Conservation (phyloP, 2,797 vertebrate genomes). For the Acipenser ruthenus region DNA sequence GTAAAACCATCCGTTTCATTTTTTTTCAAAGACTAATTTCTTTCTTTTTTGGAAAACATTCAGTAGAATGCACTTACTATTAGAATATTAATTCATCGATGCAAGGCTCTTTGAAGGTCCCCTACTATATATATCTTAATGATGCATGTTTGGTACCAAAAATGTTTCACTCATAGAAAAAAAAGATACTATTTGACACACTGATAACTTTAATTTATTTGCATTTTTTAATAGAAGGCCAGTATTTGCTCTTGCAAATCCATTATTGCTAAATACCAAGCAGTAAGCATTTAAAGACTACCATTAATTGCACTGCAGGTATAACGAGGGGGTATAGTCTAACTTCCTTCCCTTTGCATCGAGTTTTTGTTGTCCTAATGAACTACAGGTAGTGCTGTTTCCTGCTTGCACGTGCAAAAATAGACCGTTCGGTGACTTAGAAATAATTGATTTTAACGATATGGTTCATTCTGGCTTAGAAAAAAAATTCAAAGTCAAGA, state of each 20-base stretch:
- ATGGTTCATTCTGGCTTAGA: constrained; percentile 66
- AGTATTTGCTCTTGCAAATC: constrained; percentile 39
- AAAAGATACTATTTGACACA: constrained; percentile 14
- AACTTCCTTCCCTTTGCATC: constrained; percentile 62
- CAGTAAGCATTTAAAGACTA: constrained; percentile 38
- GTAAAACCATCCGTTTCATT: not conserved
- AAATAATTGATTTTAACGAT: constrained; percentile 76
- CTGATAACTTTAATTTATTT: constrained; percentile 15
- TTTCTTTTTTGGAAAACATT: constrained; percentile 11
- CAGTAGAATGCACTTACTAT: constrained; percentile 13
- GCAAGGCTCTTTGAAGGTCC: constrained; percentile 8
- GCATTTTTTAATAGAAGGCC: constrained; percentile 15
- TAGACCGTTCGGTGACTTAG: constrained; percentile 62
- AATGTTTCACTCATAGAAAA: not conserved
- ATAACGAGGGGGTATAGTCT: constrained; percentile 72
- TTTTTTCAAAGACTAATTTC: not conserved
- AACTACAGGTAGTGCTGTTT: constrained; percentile 74
- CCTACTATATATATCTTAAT: constrained; percentile 14
- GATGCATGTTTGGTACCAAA: constrained; percentile 10
- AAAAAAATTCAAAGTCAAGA: constrained; percentile 32
- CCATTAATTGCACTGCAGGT: constrained; percentile 74
- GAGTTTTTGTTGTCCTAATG: constrained; percentile 70
- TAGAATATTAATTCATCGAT: constrained; percentile 16
- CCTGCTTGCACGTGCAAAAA: constrained; percentile 72
- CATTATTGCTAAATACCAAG: constrained; percentile 51